Evolutionary conservation across 2,888 invertebrate species (phyloP).

Genomic region (Torymus auratus): DNA sequence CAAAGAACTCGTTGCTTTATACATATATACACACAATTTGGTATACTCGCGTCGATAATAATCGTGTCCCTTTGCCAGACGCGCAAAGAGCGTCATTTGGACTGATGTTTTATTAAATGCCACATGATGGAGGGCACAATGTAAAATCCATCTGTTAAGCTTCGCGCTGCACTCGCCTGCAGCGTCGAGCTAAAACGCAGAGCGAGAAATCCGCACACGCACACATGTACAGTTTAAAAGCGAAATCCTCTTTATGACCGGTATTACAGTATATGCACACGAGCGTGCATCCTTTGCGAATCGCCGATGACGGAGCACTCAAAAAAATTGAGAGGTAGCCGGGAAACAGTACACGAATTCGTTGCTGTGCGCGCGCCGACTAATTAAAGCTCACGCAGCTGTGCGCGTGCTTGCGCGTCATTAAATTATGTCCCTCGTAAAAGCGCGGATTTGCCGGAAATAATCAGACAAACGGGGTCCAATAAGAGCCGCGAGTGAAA

Average conservation of each 20-base stretch:
- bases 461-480: slow-evolving; percentile 33
- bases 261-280: not conserved
- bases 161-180: too few species aligned
- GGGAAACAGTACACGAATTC: not conserved
- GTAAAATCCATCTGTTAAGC: too few species aligned
- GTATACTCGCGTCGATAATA: too few species aligned
- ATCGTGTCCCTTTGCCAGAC: not conserved
- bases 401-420: not conserved
- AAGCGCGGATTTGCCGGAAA: slow-evolving; percentile 24
- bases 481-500: slow-evolving; percentile 22
- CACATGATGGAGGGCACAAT: too few species aligned
- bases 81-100: not conserved
- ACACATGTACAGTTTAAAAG: not conserved
- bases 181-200: too few species aligned
- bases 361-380: not conserved
- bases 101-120: not conserved
- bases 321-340: not conserved
- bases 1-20: too few species aligned
- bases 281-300: slow-evolving; percentile 3
- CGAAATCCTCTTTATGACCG: not conserved
- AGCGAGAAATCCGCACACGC: too few species aligned
- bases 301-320: slow-evolving; percentile 5
- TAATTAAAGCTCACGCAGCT: slow-evolving; percentile 26
- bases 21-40: too few species aligned
- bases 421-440: slow-evolving; percentile 29